These are phyloP conservation scores for Papilio xuthus DNA, from an alignment of 1,140 invertebrate genomes.

Conservation along the genomic window DNA sequence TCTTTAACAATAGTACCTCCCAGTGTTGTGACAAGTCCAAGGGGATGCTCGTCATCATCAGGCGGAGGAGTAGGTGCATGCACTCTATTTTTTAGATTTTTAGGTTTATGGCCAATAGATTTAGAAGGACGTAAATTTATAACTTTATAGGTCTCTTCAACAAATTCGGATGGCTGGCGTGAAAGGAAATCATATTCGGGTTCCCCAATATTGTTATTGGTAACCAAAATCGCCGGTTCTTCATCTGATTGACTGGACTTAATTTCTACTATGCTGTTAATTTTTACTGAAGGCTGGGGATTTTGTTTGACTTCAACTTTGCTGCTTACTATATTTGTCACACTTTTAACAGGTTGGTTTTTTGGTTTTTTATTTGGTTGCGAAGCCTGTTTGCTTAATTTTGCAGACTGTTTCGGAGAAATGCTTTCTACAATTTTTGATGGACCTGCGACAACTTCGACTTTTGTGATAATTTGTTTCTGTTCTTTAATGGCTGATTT, in stretches of 20 bases:
- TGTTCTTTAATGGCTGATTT: slow-evolving; percentile 75
- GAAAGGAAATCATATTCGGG: slow-evolving; percentile 92
- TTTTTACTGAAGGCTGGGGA: slow-evolving; percentile 59
- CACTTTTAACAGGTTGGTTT: slow-evolving; percentile 62
- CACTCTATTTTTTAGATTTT: slow-evolving; percentile 70
- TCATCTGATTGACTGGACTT: slow-evolving; percentile 74
- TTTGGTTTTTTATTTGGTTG: slow-evolving; percentile 66
- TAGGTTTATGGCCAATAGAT: slow-evolving; percentile 72
- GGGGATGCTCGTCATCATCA: slow-evolving; percentile 84
- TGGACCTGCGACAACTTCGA: slow-evolving; percentile 81
- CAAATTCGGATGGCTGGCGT: slow-evolving; percentile 89
- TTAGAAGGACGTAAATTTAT: slow-evolving; percentile 82
- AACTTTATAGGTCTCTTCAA: slow-evolving; percentile 87
- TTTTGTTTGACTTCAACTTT: slow-evolving; percentile 82
- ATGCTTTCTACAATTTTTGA: slow-evolving; percentile 76
- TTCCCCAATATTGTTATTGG: slow-evolving; percentile 88
- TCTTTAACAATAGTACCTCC: slow-evolving; percentile 92
- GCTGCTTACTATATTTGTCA: slow-evolving; percentile 68
- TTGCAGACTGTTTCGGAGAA: slow-evolving; percentile 56
- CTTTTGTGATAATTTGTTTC: slow-evolving; percentile 82
- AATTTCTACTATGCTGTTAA: slow-evolving; percentile 81
- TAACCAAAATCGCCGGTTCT: slow-evolving; percentile 77
- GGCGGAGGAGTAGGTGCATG: slow-evolving; percentile 72
- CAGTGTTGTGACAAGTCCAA: slow-evolving; percentile 90
- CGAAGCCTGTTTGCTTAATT: slow-evolving; percentile 61